These are phyloP conservation scores for Phallusia fumigata DNA, from an alignment of 23 tunicate genomes.

Conservation along the genomic window DNA sequence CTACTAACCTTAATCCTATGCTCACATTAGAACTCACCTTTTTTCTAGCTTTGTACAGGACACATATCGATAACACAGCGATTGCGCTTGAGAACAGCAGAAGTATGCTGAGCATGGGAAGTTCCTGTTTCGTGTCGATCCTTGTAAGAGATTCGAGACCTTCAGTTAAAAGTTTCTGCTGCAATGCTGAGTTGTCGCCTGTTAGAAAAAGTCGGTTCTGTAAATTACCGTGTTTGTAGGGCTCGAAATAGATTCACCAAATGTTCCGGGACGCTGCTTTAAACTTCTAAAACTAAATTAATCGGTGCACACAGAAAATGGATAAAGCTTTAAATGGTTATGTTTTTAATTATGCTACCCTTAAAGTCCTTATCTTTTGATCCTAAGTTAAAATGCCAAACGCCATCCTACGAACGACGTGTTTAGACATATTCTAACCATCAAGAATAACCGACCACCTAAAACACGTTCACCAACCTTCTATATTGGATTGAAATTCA, in stretches of 20 bases:
- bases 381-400: no score
- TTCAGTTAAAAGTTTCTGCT: background rate
- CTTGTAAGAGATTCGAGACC: conserved; percentile 14
- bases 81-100: conserved; percentile 33
- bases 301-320: no score
- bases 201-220: background rate
- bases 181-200: background rate
- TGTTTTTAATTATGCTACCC: no score
- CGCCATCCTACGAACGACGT: no score
- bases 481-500: background rate
- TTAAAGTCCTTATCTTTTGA: no score
- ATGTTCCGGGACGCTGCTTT: no score
- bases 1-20: no score
- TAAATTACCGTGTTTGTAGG: no score
- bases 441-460: background rate
- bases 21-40: conserved; percentile 2
- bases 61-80: conserved; percentile 29
- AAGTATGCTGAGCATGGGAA: conserved; percentile 35
- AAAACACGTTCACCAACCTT: background rate
- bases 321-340: no score
- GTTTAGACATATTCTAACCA: no score
- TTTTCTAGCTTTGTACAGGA: conserved; percentile 32
- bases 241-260: no score
- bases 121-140: conserved; percentile 30
- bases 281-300: no score